These are phyloP conservation scores for Vombatus ursinus DNA, from an alignment of 2,113 vertebrate genomes.

Conservation along the genomic window DNA sequence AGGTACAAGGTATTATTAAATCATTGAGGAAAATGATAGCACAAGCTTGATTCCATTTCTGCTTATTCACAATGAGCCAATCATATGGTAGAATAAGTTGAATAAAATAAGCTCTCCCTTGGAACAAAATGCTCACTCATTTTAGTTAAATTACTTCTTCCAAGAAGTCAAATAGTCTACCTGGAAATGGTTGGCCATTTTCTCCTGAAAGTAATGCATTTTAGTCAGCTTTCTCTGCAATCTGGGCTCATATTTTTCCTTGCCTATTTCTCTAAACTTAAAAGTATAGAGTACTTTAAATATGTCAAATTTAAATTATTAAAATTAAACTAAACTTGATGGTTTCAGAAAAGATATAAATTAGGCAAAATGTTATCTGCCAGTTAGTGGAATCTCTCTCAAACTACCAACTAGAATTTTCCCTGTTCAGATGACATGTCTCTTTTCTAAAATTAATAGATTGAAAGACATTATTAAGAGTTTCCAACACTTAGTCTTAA, in stretches of 20 bases:
- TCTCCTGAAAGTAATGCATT: slow-evolving; percentile 47
- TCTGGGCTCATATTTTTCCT: neutral
- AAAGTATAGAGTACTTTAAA: slow-evolving; percentile 15
- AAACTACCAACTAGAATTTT: slow-evolving; percentile 33
- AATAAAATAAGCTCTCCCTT: neutral
- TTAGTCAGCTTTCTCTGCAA: slow-evolving; percentile 60
- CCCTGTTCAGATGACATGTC: slow-evolving; percentile 12
- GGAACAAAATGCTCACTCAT: slow-evolving; percentile 10
- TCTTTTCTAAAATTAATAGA: slow-evolving; percentile 39
- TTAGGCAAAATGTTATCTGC: slow-evolving; percentile 43
- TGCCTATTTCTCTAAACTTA: slow-evolving; percentile 47
- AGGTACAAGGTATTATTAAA: neutral
- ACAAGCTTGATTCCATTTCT: neutral
- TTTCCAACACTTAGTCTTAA: slow-evolving; percentile 30
- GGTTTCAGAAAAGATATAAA: slow-evolving; percentile 43
- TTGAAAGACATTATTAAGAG: slow-evolving; percentile 18
- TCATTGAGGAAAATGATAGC: neutral
- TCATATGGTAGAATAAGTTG: neutral
- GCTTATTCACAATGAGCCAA: slow-evolving; percentile 8
- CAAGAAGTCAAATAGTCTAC: slow-evolving; percentile 41
- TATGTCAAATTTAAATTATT: slow-evolving; percentile 56
- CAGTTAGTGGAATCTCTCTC: slow-evolving; percentile 30
- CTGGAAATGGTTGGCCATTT: slow-evolving; percentile 48
- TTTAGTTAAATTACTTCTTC: slow-evolving; percentile 50
- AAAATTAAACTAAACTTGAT: slow-evolving; percentile 54